phyloP scores from a whole-genome alignment of 2,797 vertebrate species.

The Chiroxiphia lanceolata region DNA sequence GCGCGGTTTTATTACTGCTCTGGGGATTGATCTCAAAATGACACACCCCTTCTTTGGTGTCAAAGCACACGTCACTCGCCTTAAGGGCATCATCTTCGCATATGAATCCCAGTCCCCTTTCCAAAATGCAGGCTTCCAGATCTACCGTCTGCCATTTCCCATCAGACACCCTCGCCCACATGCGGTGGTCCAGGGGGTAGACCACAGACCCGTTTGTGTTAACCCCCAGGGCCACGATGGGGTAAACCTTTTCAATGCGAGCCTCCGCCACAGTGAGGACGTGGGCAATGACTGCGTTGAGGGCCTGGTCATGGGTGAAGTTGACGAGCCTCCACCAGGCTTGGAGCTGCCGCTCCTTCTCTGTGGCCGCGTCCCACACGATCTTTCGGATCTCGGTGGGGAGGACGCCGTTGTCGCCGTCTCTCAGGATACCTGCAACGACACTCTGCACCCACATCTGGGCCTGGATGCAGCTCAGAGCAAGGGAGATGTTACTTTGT shows the following conservation, averaged over 20 bases:
- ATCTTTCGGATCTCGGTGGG: slow-evolving; percentile 63
- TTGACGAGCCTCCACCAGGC: slow-evolving; percentile 66
- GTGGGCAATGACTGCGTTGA: neutral
- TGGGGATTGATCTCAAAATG: slow-evolving; percentile 63
- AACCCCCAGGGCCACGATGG: slow-evolving; percentile 50
- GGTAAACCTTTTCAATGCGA: slow-evolving; percentile 55
- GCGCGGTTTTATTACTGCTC: slow-evolving; percentile 1
- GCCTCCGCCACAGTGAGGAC: slow-evolving; percentile 49
- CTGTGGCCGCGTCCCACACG: slow-evolving; percentile 37
- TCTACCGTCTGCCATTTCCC: slow-evolving; percentile 56
- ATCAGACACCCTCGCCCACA: slow-evolving; percentile 51
- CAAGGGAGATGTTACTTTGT: slow-evolving; percentile 55
- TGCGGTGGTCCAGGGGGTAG: slow-evolving; percentile 61
- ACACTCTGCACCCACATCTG: slow-evolving; percentile 69
- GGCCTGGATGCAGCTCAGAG: slow-evolving; percentile 69
- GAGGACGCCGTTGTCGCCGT: slow-evolving; percentile 19
- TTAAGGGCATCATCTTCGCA: slow-evolving; percentile 59
- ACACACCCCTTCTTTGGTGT: slow-evolving; percentile 61
- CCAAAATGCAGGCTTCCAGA: slow-evolving; percentile 66
- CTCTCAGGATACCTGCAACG: slow-evolving; percentile 66
- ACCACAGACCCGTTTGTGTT: slow-evolving; percentile 44
- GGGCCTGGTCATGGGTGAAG: slow-evolving; percentile 54
- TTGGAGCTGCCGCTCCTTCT: slow-evolving; percentile 61
- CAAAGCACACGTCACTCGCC: slow-evolving; percentile 50
- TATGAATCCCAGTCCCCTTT: slow-evolving; percentile 60